Base-by-base conservation (phyloP, 2,797 vertebrate genomes). In the Manis javanica region DNA sequence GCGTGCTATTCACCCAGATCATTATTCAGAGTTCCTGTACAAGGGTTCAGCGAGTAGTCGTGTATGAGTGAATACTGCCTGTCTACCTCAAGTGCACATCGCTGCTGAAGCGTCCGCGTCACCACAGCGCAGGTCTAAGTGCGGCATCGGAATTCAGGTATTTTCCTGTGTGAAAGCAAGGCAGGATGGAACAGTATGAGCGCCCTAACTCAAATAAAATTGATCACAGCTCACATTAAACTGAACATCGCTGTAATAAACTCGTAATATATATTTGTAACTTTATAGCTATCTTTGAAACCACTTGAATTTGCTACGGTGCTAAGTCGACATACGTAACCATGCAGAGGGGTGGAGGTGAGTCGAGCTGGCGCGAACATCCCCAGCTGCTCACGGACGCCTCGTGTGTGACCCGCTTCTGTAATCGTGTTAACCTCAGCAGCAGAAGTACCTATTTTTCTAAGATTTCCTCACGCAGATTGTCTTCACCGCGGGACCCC, bases 291-390 rank as follows among this genome's bases (percentile, higher is more conserved):
- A 92, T 96, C 97, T 98, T 97, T 95, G 97, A 91, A 97, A 97
- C 97, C 98, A 98, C 98, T 98, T 98, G 98, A 98, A 98, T 97
- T 98, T 98, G 98, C 97, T 98, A 98, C 98, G 98, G 98, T 99
- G 98, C 99, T 99, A 98, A 97, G 98, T 97, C 71, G 96, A 31
- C 92, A 94, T 66, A 78, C 95, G 74, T 97, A 90, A 97, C 97
- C 90, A 51, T 90, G 69, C 97, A 94, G 95, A 68, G 69, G 91
- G 97, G 87, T 16, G 61, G 66, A 29, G 74, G 34, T 87, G 75
- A 97, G 69, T 53, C 31, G 84, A 96, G 94, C 93, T 81, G 92
- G 95, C 72, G 94, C 97, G 86, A 51, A 77, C 86, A 69, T 18
- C 93, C 94, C 31, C 63, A 61, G 84, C 92, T 42, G 89, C 71